Conservation (phyloP, 2,797 vertebrate genomes). For the Arrhamphus sclerolepis region DNA sequence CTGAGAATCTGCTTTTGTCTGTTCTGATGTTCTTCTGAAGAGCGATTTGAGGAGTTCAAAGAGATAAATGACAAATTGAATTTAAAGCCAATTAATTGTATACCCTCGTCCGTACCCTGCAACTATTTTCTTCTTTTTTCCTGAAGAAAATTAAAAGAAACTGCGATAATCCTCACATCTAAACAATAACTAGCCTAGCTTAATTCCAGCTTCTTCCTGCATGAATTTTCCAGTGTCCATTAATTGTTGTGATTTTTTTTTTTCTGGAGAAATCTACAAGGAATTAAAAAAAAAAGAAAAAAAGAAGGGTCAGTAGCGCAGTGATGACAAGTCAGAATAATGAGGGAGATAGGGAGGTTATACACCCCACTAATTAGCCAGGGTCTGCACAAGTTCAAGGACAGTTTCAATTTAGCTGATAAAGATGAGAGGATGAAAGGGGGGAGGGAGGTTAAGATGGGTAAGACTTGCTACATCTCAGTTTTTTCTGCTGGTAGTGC, state of each 20-base stretch:
- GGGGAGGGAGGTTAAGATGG: conserved; percentile 47
- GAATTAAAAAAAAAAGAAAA: conserved; percentile 9
- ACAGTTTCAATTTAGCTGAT: conserved; percentile 79
- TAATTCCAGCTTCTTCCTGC: not conserved
- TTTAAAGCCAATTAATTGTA: conserved; percentile 81
- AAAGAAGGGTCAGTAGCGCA: conserved; percentile 46
- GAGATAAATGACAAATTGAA: conserved; percentile 81
- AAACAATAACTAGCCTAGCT: not conserved
- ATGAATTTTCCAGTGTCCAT: not conserved
- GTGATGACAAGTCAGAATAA: conserved; percentile 58
- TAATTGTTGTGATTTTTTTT: not conserved
- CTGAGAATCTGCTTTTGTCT: conserved; percentile 17
- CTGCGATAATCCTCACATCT: no score
- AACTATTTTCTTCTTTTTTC: conserved; percentile 19
- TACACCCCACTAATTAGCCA: conserved; percentile 69
- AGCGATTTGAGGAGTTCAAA: conserved; percentile 70
- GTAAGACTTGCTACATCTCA: conserved; percentile 69
- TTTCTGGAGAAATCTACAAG: conserved; percentile 27
- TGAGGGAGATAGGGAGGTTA: conserved; percentile 70
- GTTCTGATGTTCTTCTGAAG: conserved; percentile 65
- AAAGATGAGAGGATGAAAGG: conserved; percentile 69
- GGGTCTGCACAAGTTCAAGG: conserved; percentile 80
- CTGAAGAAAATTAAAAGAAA: not conserved
- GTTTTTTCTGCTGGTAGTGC: conserved; percentile 74
- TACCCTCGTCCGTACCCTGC: conserved; percentile 6